Base-by-base conservation (phyloP, 2,797 vertebrate genomes). In the Silurus aristotelis region DNA sequence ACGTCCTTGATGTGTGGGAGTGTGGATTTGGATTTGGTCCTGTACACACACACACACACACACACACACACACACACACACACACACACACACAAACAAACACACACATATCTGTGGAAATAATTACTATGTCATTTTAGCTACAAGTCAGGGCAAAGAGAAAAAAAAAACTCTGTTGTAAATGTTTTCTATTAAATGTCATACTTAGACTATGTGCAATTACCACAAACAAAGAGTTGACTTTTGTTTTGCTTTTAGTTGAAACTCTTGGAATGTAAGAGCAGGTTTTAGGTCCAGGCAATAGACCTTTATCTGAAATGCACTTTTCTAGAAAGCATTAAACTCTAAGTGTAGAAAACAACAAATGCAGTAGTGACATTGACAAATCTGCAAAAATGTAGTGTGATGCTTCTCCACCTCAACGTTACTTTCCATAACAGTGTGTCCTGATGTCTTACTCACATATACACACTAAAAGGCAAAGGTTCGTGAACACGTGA, bases 161-260 rank as follows among this genome's bases (percentile, higher is more conserved):
- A 38, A 38, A 22, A 43, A 58, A 72, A 56, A 48, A 72, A 80
- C 3, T 56, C 43, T 56, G 78, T 76, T 70, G 27, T 55, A 78
- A 78, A 52, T 55, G 66, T 43, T n/a, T 72, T 48, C 17, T 64
- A 48, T 73, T 81, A 73, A 85, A 81, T 72, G 64, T 68, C 12
- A 79, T 55, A 19, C 43, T 85, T 46, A 80, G 56, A 22, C 19
- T 70, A 78, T 70, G 52, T 60, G 73, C 75, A 52, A 20, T 55
- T 61, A 78, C 10, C 19, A 61, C 56, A 61, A 58, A 78, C 25
- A 60, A 77, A 77, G 73, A 77, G 20, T 77, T 70, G 25, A 7
- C 1, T 27, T 52, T 52, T 10, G 6, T 52, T 52, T 52, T 52
- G 48, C 48, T 52, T 52, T 52, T 76, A 76, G 6, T 76, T 17